Evolutionary conservation across 2,113 vertebrate species (phyloP), one percentile per base, ranked within the genome.

Genomic region (Calyptommatus sinebrachiatus): DNA sequence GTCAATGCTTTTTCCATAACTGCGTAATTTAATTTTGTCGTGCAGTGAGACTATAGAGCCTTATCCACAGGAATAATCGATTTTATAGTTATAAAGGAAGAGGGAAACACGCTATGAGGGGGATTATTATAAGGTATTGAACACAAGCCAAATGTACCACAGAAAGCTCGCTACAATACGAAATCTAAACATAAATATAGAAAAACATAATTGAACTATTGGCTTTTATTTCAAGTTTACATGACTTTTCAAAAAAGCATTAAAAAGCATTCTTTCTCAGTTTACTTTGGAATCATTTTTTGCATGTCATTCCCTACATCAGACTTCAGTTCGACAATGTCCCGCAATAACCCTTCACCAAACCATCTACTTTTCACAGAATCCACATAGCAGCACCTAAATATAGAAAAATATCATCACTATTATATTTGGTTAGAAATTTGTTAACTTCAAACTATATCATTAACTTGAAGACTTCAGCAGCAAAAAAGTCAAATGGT

Each of bases 211-310:
- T 48, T n/a, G 41, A 76, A 76, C 6, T n/a, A 4, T 26, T 20
- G 21, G 24, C 22, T 45, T 60, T 60, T 60, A 31, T 45, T 24
- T 41, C 31, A 28, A 35, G 21, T 16, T 26, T 28, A 77, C 21
- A 53, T 20, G 53, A 24, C 21, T 41, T 14, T 14, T 60, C 35
- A 57, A 4, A 31, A 69, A 10, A 31, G 57, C 8, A 41, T 12
- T 45, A 21, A 14, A 18, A 60, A 2, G 14, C 18, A 26, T 53
- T n/a, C 50, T 71, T 82, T 77, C 73, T 72, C 61, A 45, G 26
- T 73, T 73, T 77, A 72, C 48, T 60, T 45, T 57, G 31, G 46
- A 76, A 28, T 63, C 26, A 53, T 46, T 57, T 66, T 72, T 71
- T 48, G 12, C 24, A 4, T 11, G 14, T 57, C 16, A 18, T 57